Base-by-base conservation (phyloP, 2,797 vertebrate genomes). In the Kryptolebias ocellatus region DNA sequence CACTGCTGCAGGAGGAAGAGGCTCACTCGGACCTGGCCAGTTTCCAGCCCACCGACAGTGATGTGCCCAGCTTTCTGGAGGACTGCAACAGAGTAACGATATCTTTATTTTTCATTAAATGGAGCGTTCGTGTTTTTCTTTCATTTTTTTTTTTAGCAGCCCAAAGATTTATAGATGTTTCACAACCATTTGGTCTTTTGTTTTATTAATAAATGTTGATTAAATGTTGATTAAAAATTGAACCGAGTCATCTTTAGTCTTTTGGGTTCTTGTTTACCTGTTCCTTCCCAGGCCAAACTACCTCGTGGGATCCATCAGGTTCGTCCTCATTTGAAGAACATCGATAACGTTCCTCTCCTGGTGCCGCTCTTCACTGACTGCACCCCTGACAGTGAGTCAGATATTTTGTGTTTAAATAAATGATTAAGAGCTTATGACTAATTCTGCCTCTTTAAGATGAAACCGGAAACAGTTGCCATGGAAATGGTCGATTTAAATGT, bases 321-420 rank as follows among this genome's bases (percentile, higher is more conserved):
- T 71, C 96, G 98, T 67, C 98, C 98, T 77, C 98, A 99, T 86
- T 87, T 99, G 86, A 97, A 98, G 89, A 98, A 98, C 92, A 99
- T 99, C 1, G 98, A 99, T 90, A 99, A 99, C 0, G 98, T 99
- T 86, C 98, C 98, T 90, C 94, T 99, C 70, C 87, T 99, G 62
- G 98, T 99, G 78, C 98, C 98, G 0, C 96, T 99, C 70, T 99
- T 99, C 90, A 99, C 98, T 1, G 98, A 99, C 94, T 99, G 97
- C 83, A 98, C 97, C 61, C 97, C 96, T 0, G 97, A 99, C 85
- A 99, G 98, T 99, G 89, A 96, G 97, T 93, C 24, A 16, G 20
- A n/a, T 11, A 24, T 17, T 16, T 7, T 31, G 1, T 24, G 12
- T 42, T 34, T 45, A 11, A 55, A 37, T 24, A 39, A 3, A 56